A percentile compares a stretch with the other conserved stretches of the same genome.
Conservation (phyloP, 1,140 invertebrate genomes). For the Rhynchophorus ferrugineus region DNA sequence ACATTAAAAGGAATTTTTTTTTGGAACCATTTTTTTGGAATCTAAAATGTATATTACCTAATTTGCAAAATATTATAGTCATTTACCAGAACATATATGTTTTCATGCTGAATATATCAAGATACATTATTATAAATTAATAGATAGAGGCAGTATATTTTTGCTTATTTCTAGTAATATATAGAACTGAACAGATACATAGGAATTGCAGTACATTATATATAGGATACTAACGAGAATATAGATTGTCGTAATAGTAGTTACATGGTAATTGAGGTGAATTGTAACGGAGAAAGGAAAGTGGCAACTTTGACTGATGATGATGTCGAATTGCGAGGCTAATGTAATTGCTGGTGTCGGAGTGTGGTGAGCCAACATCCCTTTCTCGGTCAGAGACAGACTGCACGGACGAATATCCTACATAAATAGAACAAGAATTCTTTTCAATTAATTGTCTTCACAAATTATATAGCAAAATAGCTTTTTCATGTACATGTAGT, state of each 20-base stretch:
- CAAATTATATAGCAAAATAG: background rate
- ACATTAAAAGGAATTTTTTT: too few relatives aligned
- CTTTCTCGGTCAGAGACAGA: slow-evolving; percentile 14
- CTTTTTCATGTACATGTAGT: background rate
- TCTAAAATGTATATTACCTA: too few relatives aligned
- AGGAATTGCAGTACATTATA: too few relatives aligned
- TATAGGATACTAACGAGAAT: slow-evolving; percentile 2
- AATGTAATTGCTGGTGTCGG: slow-evolving; percentile 33
- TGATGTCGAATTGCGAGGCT: slow-evolving; percentile 31
- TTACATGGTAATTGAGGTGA: slow-evolving; percentile 28
- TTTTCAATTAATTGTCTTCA: background rate
- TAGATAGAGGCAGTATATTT: too few relatives aligned
- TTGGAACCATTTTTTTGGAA: too few relatives aligned
- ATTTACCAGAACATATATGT: too few relatives aligned
- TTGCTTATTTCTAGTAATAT: too few relatives aligned
- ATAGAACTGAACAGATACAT: too few relatives aligned
- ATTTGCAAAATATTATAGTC: too few relatives aligned
- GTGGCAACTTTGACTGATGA: slow-evolving; percentile 30
- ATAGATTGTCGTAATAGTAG: slow-evolving; percentile 14
- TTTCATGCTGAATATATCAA: too few relatives aligned
- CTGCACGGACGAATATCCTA: slow-evolving; percentile 1
- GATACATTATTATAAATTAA: too few relatives aligned
- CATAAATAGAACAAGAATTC: background rate
- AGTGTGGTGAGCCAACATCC: slow-evolving; percentile 23
- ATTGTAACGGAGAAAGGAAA: slow-evolving; percentile 29